Evolutionary conservation across 1,140 invertebrate species (phyloP), one percentile per base, ranked within the genome.

Genomic region (Rhopalosiphum padi): DNA sequence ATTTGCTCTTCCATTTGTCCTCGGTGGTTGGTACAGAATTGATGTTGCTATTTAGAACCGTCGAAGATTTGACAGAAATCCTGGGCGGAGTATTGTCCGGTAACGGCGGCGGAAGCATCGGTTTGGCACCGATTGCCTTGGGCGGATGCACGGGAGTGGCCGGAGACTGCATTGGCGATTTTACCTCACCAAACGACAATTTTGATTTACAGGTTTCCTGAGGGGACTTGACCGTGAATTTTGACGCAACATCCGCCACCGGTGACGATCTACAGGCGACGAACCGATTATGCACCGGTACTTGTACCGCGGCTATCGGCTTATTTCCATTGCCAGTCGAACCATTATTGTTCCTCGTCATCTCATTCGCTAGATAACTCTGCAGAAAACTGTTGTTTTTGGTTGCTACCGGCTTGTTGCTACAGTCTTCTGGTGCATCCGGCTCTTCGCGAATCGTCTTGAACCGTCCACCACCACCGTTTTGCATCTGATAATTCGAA

Each of bases 1-100:
- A 97, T 95, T 96, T 97, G 55, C 94, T 95, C 95, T 96, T 97
- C 97, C 97, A 97, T 94, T 96, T 96, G 94, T 96, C 96, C 25
- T 51, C 68, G 82, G 11, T 23, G 6, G 22, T 41, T 15, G 53
- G 1, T 21, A 37, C 15, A 1, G 35, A 53, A 21, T n/a, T 90
- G 22, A 1, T 11, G 1, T 2, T 41, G 6, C 35, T 68, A 11
- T 60, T 60, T 9, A 37, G 37, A 35, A 43, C 85, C 15, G 87
- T 46, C 1, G 25, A 37, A 9, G 60, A 60, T 30, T 91, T 89
- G 48, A 89, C 91, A 35, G 35, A 25, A 41, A 51, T 82, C 46
- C 37, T 92, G 22, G 77, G 51, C 22, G 77, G n/a, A 35, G n/a
- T 3, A 4, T 1, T 35, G 30, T 41, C 46, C 1, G 43, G 30